These are phyloP conservation scores for Iguana delicatissima DNA, from an alignment of 2,797 vertebrate species.

Conservation along the genomic window DNA sequence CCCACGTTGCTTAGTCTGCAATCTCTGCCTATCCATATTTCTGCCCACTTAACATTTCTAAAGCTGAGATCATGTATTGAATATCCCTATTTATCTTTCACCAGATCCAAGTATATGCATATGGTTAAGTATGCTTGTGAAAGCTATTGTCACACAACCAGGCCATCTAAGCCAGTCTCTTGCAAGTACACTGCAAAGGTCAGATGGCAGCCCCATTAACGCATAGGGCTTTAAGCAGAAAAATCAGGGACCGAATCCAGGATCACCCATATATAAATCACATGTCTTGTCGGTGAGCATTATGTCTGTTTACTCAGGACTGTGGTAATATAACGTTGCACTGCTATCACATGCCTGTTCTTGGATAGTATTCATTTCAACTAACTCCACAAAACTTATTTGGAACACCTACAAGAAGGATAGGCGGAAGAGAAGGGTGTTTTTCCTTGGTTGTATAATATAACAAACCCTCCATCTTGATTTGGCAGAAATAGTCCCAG, in stretches of 20 bases:
- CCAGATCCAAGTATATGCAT: neutral
- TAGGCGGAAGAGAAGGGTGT: neutral
- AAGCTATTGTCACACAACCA: neutral
- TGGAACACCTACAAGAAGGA: too few species aligned
- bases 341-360: neutral
- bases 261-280: neutral
- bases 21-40: neutral
- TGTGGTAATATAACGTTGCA: neutral
- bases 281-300: neutral
- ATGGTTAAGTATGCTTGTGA: neutral
- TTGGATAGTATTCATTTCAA: too few species aligned
- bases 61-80: neutral
- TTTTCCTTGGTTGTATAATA: neutral
- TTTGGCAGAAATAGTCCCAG: too few species aligned
- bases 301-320: neutral
- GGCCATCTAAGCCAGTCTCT: neutral
- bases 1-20: neutral
- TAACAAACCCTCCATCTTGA: too few species aligned
- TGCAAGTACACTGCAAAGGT: neutral
- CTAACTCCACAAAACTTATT: neutral
- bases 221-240: neutral
- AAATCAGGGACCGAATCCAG: neutral
- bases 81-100: neutral
- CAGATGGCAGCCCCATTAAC: neutral
- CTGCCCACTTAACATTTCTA: too few species aligned